Evolutionary conservation across 1,140 invertebrate species (phyloP).

Genomic region (Oryzaephilus surinamensis): DNA sequence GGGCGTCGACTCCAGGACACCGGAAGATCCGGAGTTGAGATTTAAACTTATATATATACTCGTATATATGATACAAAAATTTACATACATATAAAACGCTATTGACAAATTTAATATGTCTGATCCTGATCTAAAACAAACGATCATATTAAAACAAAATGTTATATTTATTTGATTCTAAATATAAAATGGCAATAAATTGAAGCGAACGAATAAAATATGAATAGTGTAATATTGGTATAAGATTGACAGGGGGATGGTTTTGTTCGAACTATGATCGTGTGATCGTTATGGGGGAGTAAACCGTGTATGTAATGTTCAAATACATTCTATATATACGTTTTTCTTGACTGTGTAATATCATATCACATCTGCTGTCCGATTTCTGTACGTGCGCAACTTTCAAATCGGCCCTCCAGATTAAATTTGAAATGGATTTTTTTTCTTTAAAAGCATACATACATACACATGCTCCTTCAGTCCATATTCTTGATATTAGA

Average conservation of each 20-base stretch:
- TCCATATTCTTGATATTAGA: slow-evolving; percentile 20
- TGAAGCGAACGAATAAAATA: too few relatives aligned
- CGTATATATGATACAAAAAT: too few relatives aligned
- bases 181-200: too few relatives aligned
- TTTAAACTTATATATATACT: too few relatives aligned
- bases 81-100: too few relatives aligned
- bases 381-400: slow-evolving; percentile 29
- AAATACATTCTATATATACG: too few relatives aligned
- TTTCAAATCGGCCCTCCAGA: slow-evolving; percentile 28
- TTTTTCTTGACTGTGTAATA: slow-evolving; percentile 25
- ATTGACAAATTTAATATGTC: too few relatives aligned
- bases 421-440: slow-evolving; percentile 28
- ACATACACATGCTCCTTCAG: slow-evolving; percentile 27
- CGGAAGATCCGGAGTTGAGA: slow-evolving; percentile 13
- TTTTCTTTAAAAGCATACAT: too few relatives aligned
- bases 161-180: too few relatives aligned
- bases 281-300: slow-evolving; percentile 27
- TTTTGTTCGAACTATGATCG: background rate
- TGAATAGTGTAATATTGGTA: too few relatives aligned
- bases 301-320: slow-evolving; percentile 29
- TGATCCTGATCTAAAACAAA: too few relatives aligned
- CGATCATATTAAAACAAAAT: too few relatives aligned
- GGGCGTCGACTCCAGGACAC: slow-evolving; percentile 14
- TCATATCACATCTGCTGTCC: slow-evolving; percentile 29
- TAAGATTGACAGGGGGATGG: slow-evolving; percentile 17